Percentiles rank a stretch among this genome's conserved stretches.
These are phyloP conservation scores for Tryphoninae sp. DNA, from an alignment of 2,888 invertebrate species.

Conservation along the genomic window DNA sequence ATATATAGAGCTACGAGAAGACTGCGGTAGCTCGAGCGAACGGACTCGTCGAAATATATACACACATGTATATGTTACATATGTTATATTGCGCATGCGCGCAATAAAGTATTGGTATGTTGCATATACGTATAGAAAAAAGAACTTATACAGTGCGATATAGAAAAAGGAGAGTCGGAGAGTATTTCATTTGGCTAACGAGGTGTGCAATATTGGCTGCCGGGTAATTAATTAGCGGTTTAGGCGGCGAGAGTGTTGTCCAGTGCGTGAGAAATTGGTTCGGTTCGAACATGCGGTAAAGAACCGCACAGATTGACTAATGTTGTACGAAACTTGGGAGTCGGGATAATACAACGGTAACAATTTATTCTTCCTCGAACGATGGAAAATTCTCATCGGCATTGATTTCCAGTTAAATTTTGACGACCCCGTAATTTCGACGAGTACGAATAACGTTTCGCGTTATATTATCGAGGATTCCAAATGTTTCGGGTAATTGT, in stretches of 20 bases:
- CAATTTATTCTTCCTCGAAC: neutral
- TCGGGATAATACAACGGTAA: neutral
- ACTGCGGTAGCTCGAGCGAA: conserved; percentile 50
- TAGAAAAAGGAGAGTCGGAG: conserved; percentile 33
- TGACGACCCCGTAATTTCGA: neutral
- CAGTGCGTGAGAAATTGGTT: conserved; percentile 22
- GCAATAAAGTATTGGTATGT: conserved; percentile 46
- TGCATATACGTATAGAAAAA: conserved; percentile 24
- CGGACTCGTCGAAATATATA: conserved; percentile 34
- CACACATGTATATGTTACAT: neutral
- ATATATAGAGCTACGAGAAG: conserved; percentile 22
- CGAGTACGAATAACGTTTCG: neutral
- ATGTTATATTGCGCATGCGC: neutral
- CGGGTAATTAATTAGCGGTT: conserved; percentile 71
- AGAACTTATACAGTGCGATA: conserved; percentile 9
- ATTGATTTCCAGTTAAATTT: neutral
- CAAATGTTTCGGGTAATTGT: neutral
- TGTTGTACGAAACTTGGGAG: conserved; percentile 15
- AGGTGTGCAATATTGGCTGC: conserved; percentile 72
- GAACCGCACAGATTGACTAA: neutral
- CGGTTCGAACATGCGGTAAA: conserved; percentile 2
- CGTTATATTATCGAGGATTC: neutral
- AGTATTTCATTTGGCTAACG: conserved; percentile 68
- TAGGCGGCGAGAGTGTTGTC: conserved; percentile 44
- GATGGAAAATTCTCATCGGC: neutral